Percentiles rank a stretch among this genome's conserved stretches.
These are phyloP conservation scores for Sarcophaga bullata DNA, from an alignment of 1,140 invertebrate species.

Conservation along the genomic window DNA sequence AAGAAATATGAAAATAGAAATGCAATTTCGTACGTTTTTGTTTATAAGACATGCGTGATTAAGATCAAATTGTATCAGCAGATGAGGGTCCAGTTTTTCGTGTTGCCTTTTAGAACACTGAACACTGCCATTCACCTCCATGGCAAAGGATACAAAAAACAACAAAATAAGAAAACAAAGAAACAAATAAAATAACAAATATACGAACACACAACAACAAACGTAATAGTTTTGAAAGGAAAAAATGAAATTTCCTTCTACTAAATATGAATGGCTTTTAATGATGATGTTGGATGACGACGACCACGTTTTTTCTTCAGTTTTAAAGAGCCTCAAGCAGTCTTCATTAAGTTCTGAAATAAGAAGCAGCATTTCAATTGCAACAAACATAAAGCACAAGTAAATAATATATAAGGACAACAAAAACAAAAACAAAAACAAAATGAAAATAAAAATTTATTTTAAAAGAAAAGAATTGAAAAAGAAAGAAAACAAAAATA, in stretches of 20 bases:
- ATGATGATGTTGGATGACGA: too few species aligned
- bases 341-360: not conserved
- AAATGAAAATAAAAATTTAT: not conserved
- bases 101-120: not conserved
- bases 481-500: not conserved
- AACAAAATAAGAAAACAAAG: not conserved
- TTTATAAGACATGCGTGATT: conserved; percentile 10
- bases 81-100: not conserved
- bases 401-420: not conserved
- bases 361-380: not conserved
- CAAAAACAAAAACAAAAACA: too few species aligned
- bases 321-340: not conserved
- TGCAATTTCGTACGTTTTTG: not conserved
- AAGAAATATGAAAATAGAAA: not conserved
- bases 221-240: too few species aligned
- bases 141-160: not conserved
- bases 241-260: not conserved
- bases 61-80: not conserved
- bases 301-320: not conserved
- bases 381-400: not conserved
- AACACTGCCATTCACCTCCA: not conserved
- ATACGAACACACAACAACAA: too few species aligned
- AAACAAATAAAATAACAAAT: too few species aligned
- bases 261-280: not conserved
- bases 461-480: too few species aligned